A percentile compares a stretch with the other conserved stretches of the same genome.
Evolutionary conservation across 1,140 invertebrate genomes (phyloP).

Genomic region (Bilobella aurantiaca): DNA sequence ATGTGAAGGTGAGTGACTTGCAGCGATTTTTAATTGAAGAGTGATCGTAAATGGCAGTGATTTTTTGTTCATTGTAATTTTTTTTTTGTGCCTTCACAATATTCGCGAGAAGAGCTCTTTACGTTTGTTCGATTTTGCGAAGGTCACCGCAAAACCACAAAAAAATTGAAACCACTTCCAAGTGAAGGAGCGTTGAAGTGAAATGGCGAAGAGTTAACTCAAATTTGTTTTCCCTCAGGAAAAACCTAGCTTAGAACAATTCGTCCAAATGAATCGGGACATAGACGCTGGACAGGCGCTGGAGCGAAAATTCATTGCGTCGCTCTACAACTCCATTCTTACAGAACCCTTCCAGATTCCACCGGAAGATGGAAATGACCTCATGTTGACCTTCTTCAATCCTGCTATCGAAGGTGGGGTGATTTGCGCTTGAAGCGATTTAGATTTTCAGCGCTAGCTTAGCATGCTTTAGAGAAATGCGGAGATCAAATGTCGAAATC

Average conservation of each 20-base stretch:
- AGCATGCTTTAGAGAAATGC: too few relatives aligned
- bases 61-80: too few relatives aligned
- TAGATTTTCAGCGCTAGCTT: too few relatives aligned
- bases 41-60: not conserved
- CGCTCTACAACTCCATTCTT: constrained; percentile 92
- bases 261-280: constrained; percentile 30
- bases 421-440: too few relatives aligned
- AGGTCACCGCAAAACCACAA: not conserved
- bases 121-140: not conserved
- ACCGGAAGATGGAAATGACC: constrained; percentile 90
- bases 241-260: constrained; percentile 30
- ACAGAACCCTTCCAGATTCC: constrained; percentile 99
- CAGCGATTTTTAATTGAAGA: not conserved
- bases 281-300: constrained; percentile 24
- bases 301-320: constrained; percentile 16
- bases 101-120: not conserved
- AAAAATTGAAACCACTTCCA: too few relatives aligned
- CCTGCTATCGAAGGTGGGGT: constrained; percentile 72
- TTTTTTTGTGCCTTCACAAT: too few relatives aligned
- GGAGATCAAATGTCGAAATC: too few relatives aligned
- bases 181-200: too few relatives aligned
- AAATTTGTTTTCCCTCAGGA: constrained; percentile 21
- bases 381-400: constrained; percentile 99
- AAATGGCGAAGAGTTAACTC: not conserved
- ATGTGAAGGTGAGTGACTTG: constrained; percentile 43